These are phyloP conservation scores for Magallana ariakensis DNA, from an alignment of 1,140 invertebrate genomes.

Conservation along the genomic window DNA sequence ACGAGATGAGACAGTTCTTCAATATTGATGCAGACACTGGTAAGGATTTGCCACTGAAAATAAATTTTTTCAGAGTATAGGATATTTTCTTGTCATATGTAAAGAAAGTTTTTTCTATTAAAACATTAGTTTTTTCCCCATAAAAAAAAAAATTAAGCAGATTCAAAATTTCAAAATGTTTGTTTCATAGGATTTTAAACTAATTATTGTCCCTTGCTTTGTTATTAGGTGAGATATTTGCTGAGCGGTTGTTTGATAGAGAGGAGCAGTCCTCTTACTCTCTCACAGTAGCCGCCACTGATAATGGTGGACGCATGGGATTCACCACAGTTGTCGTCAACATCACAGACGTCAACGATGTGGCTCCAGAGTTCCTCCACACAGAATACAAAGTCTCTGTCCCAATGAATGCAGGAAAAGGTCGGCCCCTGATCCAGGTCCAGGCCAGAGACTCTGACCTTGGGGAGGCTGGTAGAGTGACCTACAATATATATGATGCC, in stretches of 20 bases:
- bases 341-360: slow-evolving; percentile 93
- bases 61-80: too few species aligned
- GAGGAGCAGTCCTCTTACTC: slow-evolving; percentile 88
- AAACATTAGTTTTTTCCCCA: too few species aligned
- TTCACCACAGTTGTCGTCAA: slow-evolving; percentile 89
- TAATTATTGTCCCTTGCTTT: not conserved
- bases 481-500: slow-evolving; percentile 84
- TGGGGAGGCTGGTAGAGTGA: slow-evolving; percentile 88
- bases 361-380: slow-evolving; percentile 87
- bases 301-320: slow-evolving; percentile 90
- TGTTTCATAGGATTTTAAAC: too few species aligned
- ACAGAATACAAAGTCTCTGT: slow-evolving; percentile 73
- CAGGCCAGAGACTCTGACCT: slow-evolving; percentile 89
- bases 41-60: slow-evolving; percentile 58
- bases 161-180: too few species aligned
- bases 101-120: too few species aligned
- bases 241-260: slow-evolving; percentile 88
- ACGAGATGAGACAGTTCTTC: slow-evolving; percentile 88
- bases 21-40: slow-evolving; percentile 86
- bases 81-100: too few species aligned
- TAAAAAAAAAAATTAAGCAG: too few species aligned
- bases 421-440: slow-evolving; percentile 79
- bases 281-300: slow-evolving; percentile 90
- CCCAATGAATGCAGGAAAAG: slow-evolving; percentile 62
- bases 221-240: slow-evolving; percentile 86